phyloP scores from a whole-genome alignment of 2,888 invertebrate species.

The Hemaris fuciformis region DNA sequence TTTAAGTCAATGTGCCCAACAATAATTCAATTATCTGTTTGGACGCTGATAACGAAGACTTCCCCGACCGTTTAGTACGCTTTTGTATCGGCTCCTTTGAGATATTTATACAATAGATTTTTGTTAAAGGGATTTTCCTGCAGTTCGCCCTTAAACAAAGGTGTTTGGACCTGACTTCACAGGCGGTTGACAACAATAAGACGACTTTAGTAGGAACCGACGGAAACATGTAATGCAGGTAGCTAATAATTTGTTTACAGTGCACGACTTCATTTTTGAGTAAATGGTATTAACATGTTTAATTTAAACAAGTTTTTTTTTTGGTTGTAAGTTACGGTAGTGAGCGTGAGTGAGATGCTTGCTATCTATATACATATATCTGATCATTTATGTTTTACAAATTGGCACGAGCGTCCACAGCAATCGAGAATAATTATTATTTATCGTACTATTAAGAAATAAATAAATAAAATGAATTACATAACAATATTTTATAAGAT shows the following conservation, averaged over 20 bases:
- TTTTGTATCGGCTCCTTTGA: conserved; percentile 55
- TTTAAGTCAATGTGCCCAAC: conserved; percentile 29
- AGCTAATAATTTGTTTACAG: neutral
- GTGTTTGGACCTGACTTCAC: conserved; percentile 30
- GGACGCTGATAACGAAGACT: conserved; percentile 45
- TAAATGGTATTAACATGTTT: neutral
- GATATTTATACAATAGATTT: conserved; percentile 44
- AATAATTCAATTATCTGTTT: conserved; percentile 57
- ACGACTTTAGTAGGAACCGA: neutral
- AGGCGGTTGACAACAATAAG: conserved; percentile 26
- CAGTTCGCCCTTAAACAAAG: conserved; percentile 50
- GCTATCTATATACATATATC: too few species aligned
- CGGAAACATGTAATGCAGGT: conserved; percentile 2
- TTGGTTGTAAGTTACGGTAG: too few species aligned
- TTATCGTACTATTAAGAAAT: too few species aligned
- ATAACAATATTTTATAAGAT: too few species aligned
- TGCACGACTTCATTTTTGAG: neutral
- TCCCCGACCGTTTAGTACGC: conserved; percentile 30
- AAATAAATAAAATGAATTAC: too few species aligned
- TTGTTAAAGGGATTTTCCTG: conserved; percentile 48
- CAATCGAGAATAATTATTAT: too few species aligned
- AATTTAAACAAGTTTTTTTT: too few species aligned
- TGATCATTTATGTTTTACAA: too few species aligned
- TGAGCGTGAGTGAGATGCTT: too few species aligned
- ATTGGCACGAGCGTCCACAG: too few species aligned